Base-by-base conservation (phyloP, 2,888 invertebrate species). In the Xanthostigma xanthostigma region DNA sequence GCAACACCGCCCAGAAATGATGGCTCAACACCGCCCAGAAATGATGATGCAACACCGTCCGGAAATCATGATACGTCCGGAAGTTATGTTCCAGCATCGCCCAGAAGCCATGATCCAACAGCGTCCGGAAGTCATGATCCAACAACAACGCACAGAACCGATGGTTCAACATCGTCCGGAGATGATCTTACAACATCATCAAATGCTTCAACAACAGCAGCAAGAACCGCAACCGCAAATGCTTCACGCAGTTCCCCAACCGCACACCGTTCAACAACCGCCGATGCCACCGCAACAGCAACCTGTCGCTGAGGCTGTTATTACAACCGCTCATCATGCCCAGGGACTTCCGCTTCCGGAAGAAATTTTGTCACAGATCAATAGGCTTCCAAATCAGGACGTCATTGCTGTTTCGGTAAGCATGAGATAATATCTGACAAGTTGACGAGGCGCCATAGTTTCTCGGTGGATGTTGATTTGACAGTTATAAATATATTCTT, bases 281-380 rank as follows among this genome's bases (percentile, higher is more conserved):
- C 39, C 39, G 34, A 46, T 43, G 12, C 41, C 35, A n/a, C 48
- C 35, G 36, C 35, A 43, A 27, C 10, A 27, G 34, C 33, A 42
- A 12, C 52, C 50, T 35, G 44, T 53, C 11, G 50, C 49, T 10
- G 54, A 54, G 49, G 45, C 42, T 13, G 14, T 45, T 10, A 27
- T 37, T 9, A 33, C 14, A 8, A 27, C 27, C 3, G 66, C 58
- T 66, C 68, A 48, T 27, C 67, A 68, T 45, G 64, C 69, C 47
- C 68, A 68, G 53, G 68, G 70, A 53, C 60, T 74, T 53, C 72
- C 72, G 36, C 66, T 75, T 49, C 67, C 68, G 8, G 67, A 67
- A 56, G 65, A 67, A 55, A 66, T 62, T 58, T 63, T 64, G 54
- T 69, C 62, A 36, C 65, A 67, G 52, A 58, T 68, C 45, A 66